These are phyloP conservation scores for Acrossocheilus wenchowensis DNA, from an alignment of 2,797 vertebrate genomes.

Conservation along the genomic window DNA sequence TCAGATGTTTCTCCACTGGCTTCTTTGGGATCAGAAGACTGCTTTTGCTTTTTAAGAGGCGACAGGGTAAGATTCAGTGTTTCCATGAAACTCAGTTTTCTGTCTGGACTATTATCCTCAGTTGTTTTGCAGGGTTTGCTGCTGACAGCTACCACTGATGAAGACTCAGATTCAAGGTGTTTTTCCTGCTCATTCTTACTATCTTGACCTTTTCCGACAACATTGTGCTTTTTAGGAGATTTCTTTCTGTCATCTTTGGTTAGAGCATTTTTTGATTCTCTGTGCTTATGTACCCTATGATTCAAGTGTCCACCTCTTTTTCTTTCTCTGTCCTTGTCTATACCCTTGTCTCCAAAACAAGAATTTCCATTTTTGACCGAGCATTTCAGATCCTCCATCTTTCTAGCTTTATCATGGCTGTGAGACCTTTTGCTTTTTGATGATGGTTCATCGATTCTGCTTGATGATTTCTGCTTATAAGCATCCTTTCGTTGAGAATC, in stretches of 20 bases:
- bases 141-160: not conserved
- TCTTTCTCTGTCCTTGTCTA: conserved; percentile 50
- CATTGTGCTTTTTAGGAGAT: not conserved
- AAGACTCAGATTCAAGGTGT: not conserved
- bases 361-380: conserved; percentile 1
- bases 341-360: conserved; percentile 25
- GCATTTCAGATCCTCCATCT: conserved; percentile 13
- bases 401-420: conserved; percentile 9
- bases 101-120: conserved; percentile 81
- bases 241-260: conserved; percentile 55
- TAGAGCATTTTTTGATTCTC: conserved; percentile 59
- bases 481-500: conserved; percentile 20
- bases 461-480: conserved; percentile 38
- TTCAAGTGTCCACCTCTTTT: conserved; percentile 52
- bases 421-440: conserved; percentile 34
- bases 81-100: conserved; percentile 97
- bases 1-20: conserved; percentile 11
- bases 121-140: not conserved
- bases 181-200: conserved; percentile 47
- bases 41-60: conserved; percentile 87
- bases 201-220: not conserved
- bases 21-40: conserved; percentile 22
- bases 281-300: conserved; percentile 49
- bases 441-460: conserved; percentile 17
- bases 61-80: conserved; percentile 95